phyloP scores from a whole-genome alignment of 37 sponge, comb jelly and placozoan species.

The Petrosia ficiformis region DNA sequence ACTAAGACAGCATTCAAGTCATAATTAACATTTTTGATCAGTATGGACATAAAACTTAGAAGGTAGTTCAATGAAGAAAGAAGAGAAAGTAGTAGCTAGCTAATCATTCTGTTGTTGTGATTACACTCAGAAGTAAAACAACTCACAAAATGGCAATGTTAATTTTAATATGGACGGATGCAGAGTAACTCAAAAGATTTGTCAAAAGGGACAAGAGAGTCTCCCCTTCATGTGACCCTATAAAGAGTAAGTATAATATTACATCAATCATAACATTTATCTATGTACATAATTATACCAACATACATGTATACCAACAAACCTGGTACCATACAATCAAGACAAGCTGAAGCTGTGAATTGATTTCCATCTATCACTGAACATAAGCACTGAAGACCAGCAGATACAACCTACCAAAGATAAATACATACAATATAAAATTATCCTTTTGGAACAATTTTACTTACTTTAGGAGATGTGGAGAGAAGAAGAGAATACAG shows the following conservation, averaged over 20 bases:
- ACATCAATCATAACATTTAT: no score
- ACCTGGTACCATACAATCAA: no score
- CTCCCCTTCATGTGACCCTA: neutral
- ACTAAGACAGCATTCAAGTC: no score
- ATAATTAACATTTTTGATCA: no score
- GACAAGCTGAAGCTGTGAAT: no score
- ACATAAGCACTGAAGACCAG: neutral
- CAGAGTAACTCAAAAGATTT: neutral
- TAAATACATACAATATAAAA: neutral
- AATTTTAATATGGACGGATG: neutral
- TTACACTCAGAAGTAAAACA: neutral
- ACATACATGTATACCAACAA: no score
- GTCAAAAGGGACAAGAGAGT: neutral
- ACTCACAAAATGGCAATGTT: neutral
- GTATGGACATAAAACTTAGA: no score
- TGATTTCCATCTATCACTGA: neutral
- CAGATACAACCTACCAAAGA: neutral
- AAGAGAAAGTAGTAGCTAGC: no score
- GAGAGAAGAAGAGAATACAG: neutral
- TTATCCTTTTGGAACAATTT: neutral
- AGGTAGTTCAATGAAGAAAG: no score
- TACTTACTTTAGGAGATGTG: no score
- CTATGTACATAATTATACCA: no score
- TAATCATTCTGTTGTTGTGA: neutral
- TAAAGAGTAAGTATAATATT: neutral